Evolutionary conservation across 2,113 vertebrate genomes (phyloP).

Genomic region (Sinocyclocheilus anophthalmus): DNA sequence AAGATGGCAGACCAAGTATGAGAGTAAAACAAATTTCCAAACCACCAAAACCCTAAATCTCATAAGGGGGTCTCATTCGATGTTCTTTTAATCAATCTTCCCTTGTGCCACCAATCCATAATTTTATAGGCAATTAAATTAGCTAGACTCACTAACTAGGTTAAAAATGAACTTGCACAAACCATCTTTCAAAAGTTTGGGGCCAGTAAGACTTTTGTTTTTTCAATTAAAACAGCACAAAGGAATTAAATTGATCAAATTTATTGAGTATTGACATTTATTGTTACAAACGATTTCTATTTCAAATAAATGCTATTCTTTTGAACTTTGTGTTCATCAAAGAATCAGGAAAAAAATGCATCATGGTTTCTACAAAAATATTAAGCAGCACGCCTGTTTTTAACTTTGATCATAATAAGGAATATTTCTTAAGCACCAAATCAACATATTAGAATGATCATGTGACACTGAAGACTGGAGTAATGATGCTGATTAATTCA

Average conservation of each 20-base stretch:
- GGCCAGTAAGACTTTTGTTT: background rate
- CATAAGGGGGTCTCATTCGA: background rate
- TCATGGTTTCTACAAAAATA: background rate
- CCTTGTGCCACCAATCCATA: background rate
- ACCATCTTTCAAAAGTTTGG: background rate
- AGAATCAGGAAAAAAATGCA: background rate
- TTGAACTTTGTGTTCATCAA: background rate
- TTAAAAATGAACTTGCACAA: background rate
- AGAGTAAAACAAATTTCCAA: background rate
- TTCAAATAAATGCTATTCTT: background rate
- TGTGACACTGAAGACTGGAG: background rate
- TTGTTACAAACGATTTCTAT: background rate
- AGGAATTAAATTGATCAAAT: background rate
- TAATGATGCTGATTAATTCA: background rate
- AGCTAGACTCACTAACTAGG: background rate
- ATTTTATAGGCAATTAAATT: background rate
- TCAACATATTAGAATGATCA: background rate
- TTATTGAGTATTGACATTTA: no score
- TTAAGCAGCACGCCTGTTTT: background rate
- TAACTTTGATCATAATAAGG: background rate
- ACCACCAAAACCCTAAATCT: conserved; percentile 1
- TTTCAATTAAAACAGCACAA: background rate
- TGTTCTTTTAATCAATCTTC: background rate
- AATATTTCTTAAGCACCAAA: background rate
- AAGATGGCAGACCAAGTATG: background rate